These are phyloP conservation scores for Lepilemur septentrionalis DNA, from an alignment of 2,797 vertebrate species.

Conservation along the genomic window DNA sequence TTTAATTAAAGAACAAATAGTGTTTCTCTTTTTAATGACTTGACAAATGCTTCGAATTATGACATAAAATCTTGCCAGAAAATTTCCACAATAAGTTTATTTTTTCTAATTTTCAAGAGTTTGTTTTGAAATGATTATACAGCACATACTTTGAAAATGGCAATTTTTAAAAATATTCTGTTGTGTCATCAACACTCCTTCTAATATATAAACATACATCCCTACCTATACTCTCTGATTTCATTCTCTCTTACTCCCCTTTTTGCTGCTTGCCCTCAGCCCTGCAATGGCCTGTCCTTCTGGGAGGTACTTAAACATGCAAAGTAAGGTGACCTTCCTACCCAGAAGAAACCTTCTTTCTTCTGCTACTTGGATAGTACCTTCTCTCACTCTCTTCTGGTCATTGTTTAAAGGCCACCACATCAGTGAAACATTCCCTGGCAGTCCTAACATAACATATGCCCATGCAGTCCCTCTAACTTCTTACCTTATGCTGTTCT, in stretches of 20 bases:
- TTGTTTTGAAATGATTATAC: not conserved
- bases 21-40: not conserved
- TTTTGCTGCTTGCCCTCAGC: rapidly evolving
- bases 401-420: not conserved
- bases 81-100: not conserved
- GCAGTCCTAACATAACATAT: not conserved
- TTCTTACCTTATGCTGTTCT: not conserved
- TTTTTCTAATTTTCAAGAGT: constrained; percentile 27
- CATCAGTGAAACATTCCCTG: not conserved
- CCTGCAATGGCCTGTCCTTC: not conserved
- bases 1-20: constrained; percentile 22
- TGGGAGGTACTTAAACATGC: not conserved
- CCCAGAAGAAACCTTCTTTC: not conserved
- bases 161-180: not conserved
- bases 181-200: not conserved
- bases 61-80: constrained; percentile 18
- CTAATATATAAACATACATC: not conserved
- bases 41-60: constrained; percentile 30
- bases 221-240: not conserved
- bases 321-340: not conserved
- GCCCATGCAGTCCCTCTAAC: not conserved
- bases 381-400: not conserved
- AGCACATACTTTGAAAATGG: not conserved
- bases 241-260: not conserved
- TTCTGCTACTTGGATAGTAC: not conserved